A percentile compares a stretch with the other conserved stretches of the same genome.
These are phyloP conservation scores for Alethe castanea DNA, from an alignment of 2,113 vertebrate genomes.

Conservation along the genomic window DNA sequence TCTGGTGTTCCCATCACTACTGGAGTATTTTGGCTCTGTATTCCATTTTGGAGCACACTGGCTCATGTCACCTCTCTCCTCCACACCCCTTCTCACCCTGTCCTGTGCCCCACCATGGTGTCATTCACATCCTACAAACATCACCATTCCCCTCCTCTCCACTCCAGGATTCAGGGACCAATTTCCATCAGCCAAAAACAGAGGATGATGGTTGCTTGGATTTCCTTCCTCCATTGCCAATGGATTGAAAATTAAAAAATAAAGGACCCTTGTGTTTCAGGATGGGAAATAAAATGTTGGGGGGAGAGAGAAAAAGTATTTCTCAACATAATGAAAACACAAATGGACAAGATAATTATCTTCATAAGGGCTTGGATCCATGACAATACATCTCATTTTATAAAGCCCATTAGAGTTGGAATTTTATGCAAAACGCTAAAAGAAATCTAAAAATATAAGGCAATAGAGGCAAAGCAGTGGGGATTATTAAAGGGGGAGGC, in stretches of 20 bases:
- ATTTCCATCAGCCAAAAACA: not conserved
- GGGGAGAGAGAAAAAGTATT: not conserved
- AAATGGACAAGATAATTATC: constrained; percentile 71
- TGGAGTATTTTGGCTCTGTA: not conserved
- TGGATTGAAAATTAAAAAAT: not conserved
- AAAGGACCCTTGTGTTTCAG: not conserved
- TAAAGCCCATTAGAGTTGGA: constrained; percentile 68
- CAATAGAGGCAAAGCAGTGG: constrained; percentile 67
- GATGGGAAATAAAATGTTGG: not conserved
- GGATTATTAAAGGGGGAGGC: constrained; percentile 63
- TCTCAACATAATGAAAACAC: constrained; percentile 60
- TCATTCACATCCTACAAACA: not conserved
- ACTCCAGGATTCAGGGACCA: not conserved
- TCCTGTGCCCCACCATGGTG: rapidly evolving
- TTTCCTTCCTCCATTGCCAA: not conserved
- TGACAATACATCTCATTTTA: constrained; percentile 68
- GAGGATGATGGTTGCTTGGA: not conserved
- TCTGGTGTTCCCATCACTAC: rapidly evolving
- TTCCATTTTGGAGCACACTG: not conserved
- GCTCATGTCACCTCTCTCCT: not conserved
- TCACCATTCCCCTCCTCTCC: not conserved
- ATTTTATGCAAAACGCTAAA: constrained; percentile 67
- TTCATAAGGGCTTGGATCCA: constrained; percentile 63
- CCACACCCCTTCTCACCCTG: not conserved
- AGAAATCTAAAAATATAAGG: constrained; percentile 71